Evolutionary conservation across 2,888 invertebrate species (phyloP), one percentile per base, ranked within the genome.

Genomic region (Volucella zonaria): DNA sequence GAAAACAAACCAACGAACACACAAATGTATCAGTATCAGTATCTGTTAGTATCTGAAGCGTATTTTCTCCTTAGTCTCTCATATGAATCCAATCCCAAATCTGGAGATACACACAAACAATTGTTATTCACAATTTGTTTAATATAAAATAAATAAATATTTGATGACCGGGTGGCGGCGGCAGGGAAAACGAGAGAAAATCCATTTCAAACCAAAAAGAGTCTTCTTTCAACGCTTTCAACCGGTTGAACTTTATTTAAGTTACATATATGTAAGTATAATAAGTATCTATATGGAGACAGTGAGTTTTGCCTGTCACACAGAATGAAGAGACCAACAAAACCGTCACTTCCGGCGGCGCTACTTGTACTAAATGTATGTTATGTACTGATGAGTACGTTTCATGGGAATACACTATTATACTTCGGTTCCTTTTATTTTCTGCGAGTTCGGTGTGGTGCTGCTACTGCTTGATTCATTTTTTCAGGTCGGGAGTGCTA

Each of bases 271-370:
- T 4, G 31, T 31, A 31, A 6, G 31, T 31, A 31, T 31, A 6
- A 31, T 31, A 31, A 31, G 31, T 6, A 31, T 81, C 73, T 71
- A 59, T 73, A 58, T 45, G 71, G 58, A 67, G 73, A 68, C 62
- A 74, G 56, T 82, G 81, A 82, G 82, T 86, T n/a, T 73, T 71
- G 80, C 71, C 74, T 77, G 67, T 77, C 81, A 75, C 75, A 80
- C 78, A 79, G 80, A 85, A 82, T 75, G 78, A 6, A 74, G 79
- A 86, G 76, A 71, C 83, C 87, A 81, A 87, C 89, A 89, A 90
- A 90, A 91, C 91, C 91, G 90, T 91, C 91, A 91, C 91, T 91
- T 91, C 91, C 91, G 91, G 91, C 91, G 91, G 91, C 91, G 91
- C 91, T 91, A 90, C 90, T 90, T 89, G 89, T 89, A 91, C 91